These are phyloP conservation scores for Mythimna albipuncta DNA, from an alignment of 2,888 invertebrate genomes.

Conservation along the genomic window DNA sequence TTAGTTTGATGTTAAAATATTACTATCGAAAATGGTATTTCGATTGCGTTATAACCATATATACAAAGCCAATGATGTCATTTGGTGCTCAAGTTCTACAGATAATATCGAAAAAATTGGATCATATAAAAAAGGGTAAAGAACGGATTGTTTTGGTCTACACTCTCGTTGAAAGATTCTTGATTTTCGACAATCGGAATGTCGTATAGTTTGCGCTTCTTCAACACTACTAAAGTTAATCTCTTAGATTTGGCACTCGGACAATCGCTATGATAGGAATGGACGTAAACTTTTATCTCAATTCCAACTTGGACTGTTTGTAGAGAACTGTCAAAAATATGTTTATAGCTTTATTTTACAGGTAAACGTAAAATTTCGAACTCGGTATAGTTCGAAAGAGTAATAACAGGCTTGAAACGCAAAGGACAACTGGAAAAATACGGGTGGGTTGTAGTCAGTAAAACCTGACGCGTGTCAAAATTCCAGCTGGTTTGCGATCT, in stretches of 20 bases:
- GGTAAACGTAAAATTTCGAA: neutral
- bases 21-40: too few relatives aligned
- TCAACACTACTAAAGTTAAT: constrained; percentile 32
- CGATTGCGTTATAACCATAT: too few relatives aligned
- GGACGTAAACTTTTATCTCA: constrained; percentile 26
- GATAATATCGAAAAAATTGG: neutral
- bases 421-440: too few relatives aligned
- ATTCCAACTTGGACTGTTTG: constrained; percentile 14
- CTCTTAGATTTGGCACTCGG: constrained; percentile 45
- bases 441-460: too few relatives aligned
- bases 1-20: too few relatives aligned
- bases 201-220: constrained; percentile 30
- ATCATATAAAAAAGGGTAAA: neutral
- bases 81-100: neutral
- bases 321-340: constrained; percentile 9
- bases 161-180: neutral
- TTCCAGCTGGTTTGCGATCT: too few relatives aligned
- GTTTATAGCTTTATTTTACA: constrained; percentile 2
- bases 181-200: constrained; percentile 18
- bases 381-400: neutral
- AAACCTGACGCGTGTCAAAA: too few relatives aligned
- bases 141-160: neutral
- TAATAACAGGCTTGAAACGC: too few relatives aligned
- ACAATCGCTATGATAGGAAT: constrained; percentile 25
- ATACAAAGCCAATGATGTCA: too few relatives aligned